These are phyloP conservation scores for Dasyornis broadbenti DNA, from an alignment of 2,113 vertebrate species.

Conservation along the genomic window DNA sequence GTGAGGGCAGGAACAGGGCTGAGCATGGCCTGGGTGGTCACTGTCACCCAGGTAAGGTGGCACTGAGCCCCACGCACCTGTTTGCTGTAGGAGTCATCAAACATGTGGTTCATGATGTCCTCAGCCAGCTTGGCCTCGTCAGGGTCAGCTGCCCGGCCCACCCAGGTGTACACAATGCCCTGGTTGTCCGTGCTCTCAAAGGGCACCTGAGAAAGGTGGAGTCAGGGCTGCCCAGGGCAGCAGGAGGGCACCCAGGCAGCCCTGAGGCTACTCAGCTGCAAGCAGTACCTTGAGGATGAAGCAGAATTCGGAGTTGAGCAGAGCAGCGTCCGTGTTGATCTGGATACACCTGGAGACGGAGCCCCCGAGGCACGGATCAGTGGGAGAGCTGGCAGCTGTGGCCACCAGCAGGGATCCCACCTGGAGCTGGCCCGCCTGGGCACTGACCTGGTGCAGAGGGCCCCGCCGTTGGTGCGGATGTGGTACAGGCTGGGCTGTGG, in stretches of 20 bases:
- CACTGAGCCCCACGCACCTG: constrained; percentile 72
- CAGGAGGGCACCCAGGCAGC: neutral
- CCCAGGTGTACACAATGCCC: constrained; percentile 97
- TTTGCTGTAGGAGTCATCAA: constrained; percentile 94
- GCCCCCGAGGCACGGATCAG: fast-evolving
- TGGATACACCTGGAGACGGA: constrained; percentile 86
- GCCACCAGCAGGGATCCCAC: fast-evolving
- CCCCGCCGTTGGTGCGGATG: constrained; percentile 92
- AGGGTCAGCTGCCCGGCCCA: constrained; percentile 89
- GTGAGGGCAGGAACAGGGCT: neutral
- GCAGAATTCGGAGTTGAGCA: constrained; percentile 97
- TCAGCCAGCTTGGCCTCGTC: constrained; percentile 94
- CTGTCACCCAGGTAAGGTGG: neutral
- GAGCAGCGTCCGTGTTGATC: constrained; percentile 87
- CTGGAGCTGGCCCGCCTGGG: neutral
- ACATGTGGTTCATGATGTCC: constrained; percentile 97
- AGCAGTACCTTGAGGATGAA: constrained; percentile 91
- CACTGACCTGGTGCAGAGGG: constrained; percentile 89
- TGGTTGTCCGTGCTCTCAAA: constrained; percentile 98
- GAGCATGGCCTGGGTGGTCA: fast-evolving
- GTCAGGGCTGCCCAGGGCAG: neutral
- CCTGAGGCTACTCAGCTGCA: neutral
- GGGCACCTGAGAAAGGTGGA: constrained; percentile 79
- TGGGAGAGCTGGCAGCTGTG: fast-evolving
- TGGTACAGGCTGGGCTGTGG: constrained; percentile 95